Conservation (phyloP, 2,888 invertebrate genomes). For the Cheilosia impressa region DNA sequence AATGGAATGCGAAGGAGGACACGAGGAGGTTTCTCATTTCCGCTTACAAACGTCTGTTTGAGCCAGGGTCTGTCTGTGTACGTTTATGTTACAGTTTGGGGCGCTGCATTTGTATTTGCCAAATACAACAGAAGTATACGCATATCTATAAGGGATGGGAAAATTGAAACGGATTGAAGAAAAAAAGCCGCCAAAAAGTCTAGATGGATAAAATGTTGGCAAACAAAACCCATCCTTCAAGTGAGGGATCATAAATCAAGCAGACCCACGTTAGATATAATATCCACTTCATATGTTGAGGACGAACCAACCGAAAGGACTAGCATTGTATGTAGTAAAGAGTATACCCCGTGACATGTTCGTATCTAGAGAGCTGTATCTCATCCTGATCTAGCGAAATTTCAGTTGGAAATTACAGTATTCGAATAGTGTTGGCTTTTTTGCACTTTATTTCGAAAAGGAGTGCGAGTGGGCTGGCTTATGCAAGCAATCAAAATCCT, state of each 20-base stretch:
- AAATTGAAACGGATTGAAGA: not conserved
- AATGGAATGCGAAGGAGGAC: conserved; percentile 4
- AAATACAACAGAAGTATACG: conserved; percentile 20
- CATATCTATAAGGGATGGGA: not conserved
- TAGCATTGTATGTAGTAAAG: conserved; percentile 3
- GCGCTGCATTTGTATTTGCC: conserved; percentile 54
- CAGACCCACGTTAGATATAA: conserved; percentile 26
- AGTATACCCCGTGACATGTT: not conserved
- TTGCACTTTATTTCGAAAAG: not conserved
- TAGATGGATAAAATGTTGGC: conserved; percentile 44
- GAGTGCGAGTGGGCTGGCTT: not conserved
- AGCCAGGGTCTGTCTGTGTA: not conserved
- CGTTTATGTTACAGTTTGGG: conserved; percentile 15
- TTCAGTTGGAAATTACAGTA: conserved; percentile 1
- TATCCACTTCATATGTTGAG: conserved; percentile 26
- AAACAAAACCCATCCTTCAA: conserved; percentile 42
- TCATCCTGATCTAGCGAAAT: conserved; percentile 28
- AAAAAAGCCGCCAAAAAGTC: conserved; percentile 58
- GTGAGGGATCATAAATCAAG: conserved; percentile 49
- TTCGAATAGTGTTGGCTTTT: not conserved
- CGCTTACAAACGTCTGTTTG: conserved; percentile 43
- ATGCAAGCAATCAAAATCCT: no score
- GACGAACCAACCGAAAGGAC: not conserved
- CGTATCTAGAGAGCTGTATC: conserved; percentile 13
- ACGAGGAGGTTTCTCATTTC: conserved; percentile 50